Conservation (phyloP, 2,888 invertebrate genomes). For the Biston stratarius region DNA sequence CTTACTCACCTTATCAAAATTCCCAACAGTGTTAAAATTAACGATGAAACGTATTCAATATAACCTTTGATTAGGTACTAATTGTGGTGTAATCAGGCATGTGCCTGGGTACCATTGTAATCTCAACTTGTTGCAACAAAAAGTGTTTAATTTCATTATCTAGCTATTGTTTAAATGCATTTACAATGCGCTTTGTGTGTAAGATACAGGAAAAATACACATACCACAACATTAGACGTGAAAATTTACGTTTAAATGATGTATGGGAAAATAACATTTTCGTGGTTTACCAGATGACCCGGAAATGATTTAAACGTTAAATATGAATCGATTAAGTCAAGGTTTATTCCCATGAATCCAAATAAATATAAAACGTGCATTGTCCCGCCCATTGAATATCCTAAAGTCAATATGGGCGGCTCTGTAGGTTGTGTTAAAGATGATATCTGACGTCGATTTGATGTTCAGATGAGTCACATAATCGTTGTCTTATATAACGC, state of each 20-base stretch:
- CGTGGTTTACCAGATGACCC: neutral
- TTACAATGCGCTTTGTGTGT: constrained; percentile 71
- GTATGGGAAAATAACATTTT: constrained; percentile 2
- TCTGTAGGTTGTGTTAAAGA: constrained; percentile 24
- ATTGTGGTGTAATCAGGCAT: constrained; percentile 49
- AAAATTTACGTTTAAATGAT: neutral
- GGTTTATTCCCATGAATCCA: constrained; percentile 30
- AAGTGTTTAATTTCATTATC: constrained; percentile 70
- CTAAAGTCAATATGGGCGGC: constrained; percentile 50
- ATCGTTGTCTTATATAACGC: constrained; percentile 13
- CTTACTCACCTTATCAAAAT: neutral
- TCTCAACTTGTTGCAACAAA: constrained; percentile 52
- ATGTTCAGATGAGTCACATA: constrained; percentile 19
- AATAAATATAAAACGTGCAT: constrained; percentile 52
- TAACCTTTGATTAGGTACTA: constrained; percentile 39
- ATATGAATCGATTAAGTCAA: constrained; percentile 22
- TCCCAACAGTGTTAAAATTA: constrained; percentile 33
- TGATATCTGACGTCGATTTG: constrained; percentile 30
- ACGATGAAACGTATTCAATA: constrained; percentile 36
- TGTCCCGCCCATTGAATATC: constrained; percentile 53
- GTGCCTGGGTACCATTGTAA: constrained; percentile 54
- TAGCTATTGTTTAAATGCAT: constrained; percentile 65
- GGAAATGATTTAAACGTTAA: neutral
- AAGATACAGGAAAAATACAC: constrained; percentile 22
- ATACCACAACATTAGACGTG: constrained; percentile 2